Percentiles rank a stretch among this genome's conserved stretches.
These are phyloP conservation scores for Ramazzottius varieornatus DNA, from an alignment of 2,888 invertebrate species.

Conservation along the genomic window DNA sequence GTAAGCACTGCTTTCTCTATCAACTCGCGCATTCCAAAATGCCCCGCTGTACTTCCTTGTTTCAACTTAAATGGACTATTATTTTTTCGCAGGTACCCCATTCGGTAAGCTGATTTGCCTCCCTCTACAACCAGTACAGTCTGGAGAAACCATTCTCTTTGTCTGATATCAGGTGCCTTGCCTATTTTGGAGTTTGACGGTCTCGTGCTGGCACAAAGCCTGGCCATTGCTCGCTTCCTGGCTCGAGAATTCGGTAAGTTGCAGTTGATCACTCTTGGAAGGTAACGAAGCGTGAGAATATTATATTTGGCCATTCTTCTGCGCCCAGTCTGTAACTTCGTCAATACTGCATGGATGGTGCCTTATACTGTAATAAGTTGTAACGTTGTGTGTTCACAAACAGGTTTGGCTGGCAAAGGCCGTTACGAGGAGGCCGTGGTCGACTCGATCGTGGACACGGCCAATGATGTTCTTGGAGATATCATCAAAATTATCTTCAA, in stretches of 20 bases:
- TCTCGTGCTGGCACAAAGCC: background rate
- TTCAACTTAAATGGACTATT: background rate
- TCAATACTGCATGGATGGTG: too few species aligned
- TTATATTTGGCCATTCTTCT: too few species aligned
- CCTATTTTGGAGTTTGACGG: conserved; percentile 2
- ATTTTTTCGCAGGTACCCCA: background rate
- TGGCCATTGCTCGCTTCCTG: conserved; percentile 1
- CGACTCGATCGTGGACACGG: background rate
- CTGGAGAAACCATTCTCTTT: too few species aligned
- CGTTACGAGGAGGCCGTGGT: conserved; percentile 1
- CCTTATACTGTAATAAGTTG: too few species aligned
- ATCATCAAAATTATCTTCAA: conserved; percentile 3
- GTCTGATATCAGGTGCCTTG: too few species aligned
- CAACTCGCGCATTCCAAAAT: background rate
- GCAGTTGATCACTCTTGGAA: too few species aligned
- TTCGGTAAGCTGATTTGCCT: too few species aligned
- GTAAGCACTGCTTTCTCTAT: background rate
- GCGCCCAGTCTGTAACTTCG: too few species aligned
- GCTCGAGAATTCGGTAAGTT: conserved; percentile 1
- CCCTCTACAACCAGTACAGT: too few species aligned
- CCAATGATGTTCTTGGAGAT: background rate
- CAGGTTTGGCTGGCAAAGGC: background rate
- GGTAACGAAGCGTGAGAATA: too few species aligned
- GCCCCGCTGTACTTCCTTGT: background rate
- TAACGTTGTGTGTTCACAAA: too few species aligned